Conservation (phyloP, 2,113 vertebrate species). For the Ursus arctos region DNA sequence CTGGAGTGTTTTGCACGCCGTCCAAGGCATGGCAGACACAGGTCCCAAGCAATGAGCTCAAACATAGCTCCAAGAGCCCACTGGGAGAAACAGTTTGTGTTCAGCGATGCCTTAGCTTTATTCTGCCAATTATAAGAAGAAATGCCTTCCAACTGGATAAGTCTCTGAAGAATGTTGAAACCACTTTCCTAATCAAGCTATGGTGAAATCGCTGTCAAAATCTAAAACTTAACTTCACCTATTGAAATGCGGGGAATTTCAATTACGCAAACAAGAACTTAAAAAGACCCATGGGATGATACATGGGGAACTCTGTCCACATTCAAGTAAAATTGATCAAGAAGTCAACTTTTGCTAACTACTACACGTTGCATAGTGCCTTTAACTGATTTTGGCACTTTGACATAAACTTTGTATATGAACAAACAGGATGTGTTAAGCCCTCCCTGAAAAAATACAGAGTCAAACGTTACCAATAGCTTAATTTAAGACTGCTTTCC, state of each 20-base stretch:
- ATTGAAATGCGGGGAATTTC: slow-evolving; percentile 75
- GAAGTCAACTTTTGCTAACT: slow-evolving; percentile 36
- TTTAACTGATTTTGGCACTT: slow-evolving; percentile 27
- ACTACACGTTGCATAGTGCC: background rate
- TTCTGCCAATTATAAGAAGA: slow-evolving; percentile 78
- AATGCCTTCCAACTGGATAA: slow-evolving; percentile 70
- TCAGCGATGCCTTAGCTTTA: slow-evolving; percentile 70
- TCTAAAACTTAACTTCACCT: slow-evolving; percentile 54
- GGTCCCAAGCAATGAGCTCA: background rate
- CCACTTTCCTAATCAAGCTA: slow-evolving; percentile 63
- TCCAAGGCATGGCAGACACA: background rate
- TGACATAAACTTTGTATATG: background rate
- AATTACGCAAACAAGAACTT: slow-evolving; percentile 64
- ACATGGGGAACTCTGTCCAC: slow-evolving; percentile 33
- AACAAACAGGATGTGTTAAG: slow-evolving; percentile 19
- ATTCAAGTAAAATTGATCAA: slow-evolving; percentile 67
- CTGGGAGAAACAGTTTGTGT: background rate
- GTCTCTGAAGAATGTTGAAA: slow-evolving; percentile 77
- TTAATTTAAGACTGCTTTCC: slow-evolving; percentile 28
- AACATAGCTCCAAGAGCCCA: background rate
- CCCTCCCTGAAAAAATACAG: background rate
- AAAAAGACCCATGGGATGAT: slow-evolving; percentile 36
- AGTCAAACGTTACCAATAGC: slow-evolving; percentile 14
- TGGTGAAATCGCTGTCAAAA: slow-evolving; percentile 71
- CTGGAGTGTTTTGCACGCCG: background rate